A percentile compares a stretch with the other conserved stretches of the same genome.
Evolutionary conservation across 2,113 vertebrate genomes (phyloP).

Genomic region (Petroica traversi): DNA sequence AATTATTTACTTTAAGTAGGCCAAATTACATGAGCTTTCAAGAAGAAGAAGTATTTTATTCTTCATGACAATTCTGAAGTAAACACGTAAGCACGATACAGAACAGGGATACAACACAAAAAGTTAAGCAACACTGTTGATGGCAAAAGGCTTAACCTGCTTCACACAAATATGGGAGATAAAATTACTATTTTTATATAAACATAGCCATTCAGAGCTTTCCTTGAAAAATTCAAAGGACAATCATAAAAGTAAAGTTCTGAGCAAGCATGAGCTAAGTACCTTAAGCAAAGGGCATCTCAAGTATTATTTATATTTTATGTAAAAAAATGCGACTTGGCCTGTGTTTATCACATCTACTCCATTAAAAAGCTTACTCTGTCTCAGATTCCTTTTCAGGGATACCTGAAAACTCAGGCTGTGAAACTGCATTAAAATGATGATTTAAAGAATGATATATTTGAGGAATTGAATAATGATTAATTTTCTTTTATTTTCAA

Average conservation of each 20-base stretch:
- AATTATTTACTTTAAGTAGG: not conserved
- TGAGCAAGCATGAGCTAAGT: not conserved
- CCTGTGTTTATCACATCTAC: not conserved
- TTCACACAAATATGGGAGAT: not conserved
- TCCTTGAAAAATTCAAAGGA: constrained; percentile 33
- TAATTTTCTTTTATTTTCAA: not conserved
- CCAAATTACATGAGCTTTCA: not conserved
- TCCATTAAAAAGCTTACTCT: not conserved
- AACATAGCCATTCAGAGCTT: not conserved
- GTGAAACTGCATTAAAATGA: not conserved
- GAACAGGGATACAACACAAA: not conserved
- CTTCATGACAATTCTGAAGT: not conserved
- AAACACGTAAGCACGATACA: not conserved
- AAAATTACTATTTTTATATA: not conserved
- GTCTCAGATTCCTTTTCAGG: not conserved
- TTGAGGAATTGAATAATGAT: not conserved
- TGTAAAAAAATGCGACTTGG: not conserved
- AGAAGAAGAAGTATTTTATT: not conserved
- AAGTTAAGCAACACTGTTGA: not conserved
- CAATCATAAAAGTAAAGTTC: constrained; percentile 31
- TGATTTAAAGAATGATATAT: not conserved
- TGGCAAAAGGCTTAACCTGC: not conserved
- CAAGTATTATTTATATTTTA: not conserved
- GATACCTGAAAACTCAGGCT: not conserved
- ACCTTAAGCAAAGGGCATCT: not conserved